Evolutionary conservation across 2,888 invertebrate species (phyloP).

Genomic region (Anoncus sp.): DNA sequence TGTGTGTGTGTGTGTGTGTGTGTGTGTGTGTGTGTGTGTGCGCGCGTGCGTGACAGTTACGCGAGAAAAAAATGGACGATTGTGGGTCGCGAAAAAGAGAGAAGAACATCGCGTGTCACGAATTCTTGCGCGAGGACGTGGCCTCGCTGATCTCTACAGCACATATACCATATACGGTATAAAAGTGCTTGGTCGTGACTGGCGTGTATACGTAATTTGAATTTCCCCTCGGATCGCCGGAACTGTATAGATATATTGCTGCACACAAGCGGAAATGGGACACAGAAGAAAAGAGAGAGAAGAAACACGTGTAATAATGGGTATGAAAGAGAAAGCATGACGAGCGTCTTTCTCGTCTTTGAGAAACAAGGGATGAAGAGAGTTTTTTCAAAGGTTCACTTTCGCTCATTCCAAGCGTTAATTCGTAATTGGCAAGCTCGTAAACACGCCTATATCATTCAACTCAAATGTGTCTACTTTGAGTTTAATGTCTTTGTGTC

Average conservation of each 20-base stretch:
- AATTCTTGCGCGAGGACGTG: slow-evolving; percentile 30
- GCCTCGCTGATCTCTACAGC: not conserved
- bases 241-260: not conserved
- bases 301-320: not conserved
- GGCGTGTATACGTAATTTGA: slow-evolving; percentile 29
- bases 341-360: slow-evolving; percentile 4
- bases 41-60: not conserved
- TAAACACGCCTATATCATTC: slow-evolving; percentile 43
- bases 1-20: no score
- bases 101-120: slow-evolving; percentile 33
- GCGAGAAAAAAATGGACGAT: slow-evolving; percentile 13
- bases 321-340: no score
- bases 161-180: not conserved
- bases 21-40: no score
- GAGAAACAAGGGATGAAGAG: slow-evolving; percentile 8
- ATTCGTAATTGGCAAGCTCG: slow-evolving; percentile 50
- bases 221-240: slow-evolving; percentile 6
- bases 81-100: slow-evolving; percentile 17
- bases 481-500: slow-evolving; percentile 44
- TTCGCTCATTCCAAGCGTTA: slow-evolving; percentile 23
- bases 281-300: slow-evolving; percentile 1
- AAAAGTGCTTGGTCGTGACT: slow-evolving; percentile 1
- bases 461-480: slow-evolving; percentile 18
- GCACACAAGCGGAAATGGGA: not conserved
- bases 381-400: slow-evolving; percentile 6